Evolutionary conservation across 2,797 vertebrate species (phyloP).

Genomic region (Cyprinodon diabolis): DNA sequence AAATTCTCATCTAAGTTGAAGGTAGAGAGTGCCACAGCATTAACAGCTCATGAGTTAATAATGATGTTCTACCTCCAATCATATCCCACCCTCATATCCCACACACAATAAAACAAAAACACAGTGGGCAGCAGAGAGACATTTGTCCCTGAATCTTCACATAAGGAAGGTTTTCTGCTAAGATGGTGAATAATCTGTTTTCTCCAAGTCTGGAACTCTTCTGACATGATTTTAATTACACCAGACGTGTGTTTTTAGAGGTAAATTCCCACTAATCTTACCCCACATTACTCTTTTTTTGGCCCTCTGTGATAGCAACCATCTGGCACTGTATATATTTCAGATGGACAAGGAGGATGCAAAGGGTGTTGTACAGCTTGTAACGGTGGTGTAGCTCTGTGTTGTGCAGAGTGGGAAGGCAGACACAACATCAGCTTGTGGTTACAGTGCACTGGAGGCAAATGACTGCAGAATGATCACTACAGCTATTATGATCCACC

Average conservation of each 20-base stretch:
- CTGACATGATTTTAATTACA: slow-evolving; percentile 40
- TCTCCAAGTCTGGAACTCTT: slow-evolving; percentile 55
- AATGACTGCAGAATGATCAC: slow-evolving; percentile 74
- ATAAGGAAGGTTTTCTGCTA: slow-evolving; percentile 59
- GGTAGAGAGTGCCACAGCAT: slow-evolving; percentile 78
- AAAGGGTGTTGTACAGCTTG: slow-evolving; percentile 69
- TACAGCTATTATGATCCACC: slow-evolving; percentile 64
- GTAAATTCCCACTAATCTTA: slow-evolving; percentile 30
- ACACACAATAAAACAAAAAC: slow-evolving; percentile 14
- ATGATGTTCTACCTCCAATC: slow-evolving; percentile 53
- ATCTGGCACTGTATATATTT: slow-evolving; percentile 73
- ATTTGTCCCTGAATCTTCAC: slow-evolving; percentile 67
- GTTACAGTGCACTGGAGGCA: slow-evolving; percentile 64
- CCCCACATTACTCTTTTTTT: not conserved
- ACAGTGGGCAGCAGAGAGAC: slow-evolving; percentile 40
- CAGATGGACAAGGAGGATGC: slow-evolving; percentile 57
- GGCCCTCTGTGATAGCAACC: slow-evolving; percentile 57
- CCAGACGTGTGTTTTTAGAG: slow-evolving; percentile 43
- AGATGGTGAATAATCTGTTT: slow-evolving; percentile 70
- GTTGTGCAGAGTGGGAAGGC: slow-evolving; percentile 59
- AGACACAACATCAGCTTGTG: slow-evolving; percentile 66
- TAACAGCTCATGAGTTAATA: slow-evolving; percentile 82
- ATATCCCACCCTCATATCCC: slow-evolving; percentile 8
- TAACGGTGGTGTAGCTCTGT: slow-evolving; percentile 49
- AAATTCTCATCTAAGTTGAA: slow-evolving; percentile 82